These are phyloP conservation scores for Gallirallus australis DNA, from an alignment of 2,797 vertebrate genomes.

Conservation along the genomic window DNA sequence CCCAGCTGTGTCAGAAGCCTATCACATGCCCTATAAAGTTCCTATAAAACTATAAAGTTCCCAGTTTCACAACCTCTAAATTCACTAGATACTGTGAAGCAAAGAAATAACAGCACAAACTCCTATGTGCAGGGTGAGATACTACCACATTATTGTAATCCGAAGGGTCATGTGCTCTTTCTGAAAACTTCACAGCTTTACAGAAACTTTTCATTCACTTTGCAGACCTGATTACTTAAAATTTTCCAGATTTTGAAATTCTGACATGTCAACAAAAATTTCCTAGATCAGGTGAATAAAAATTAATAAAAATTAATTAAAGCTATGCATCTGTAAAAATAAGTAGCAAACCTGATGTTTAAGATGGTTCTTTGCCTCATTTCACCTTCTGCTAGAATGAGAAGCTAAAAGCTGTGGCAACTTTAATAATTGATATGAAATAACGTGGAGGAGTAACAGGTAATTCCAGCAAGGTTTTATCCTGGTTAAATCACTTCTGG, in stretches of 20 bases:
- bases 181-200: constrained; percentile 78
- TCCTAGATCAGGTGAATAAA: constrained; percentile 71
- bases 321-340: not conserved
- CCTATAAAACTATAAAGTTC: not conserved
- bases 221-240: constrained; percentile 77
- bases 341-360: not conserved
- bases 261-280: constrained; percentile 79
- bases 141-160: constrained; percentile 78
- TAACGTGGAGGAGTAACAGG: not conserved
- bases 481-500: not conserved
- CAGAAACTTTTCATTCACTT: constrained; percentile 78
- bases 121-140: not conserved
- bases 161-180: constrained; percentile 71
- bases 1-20: not conserved
- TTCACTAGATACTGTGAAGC: not conserved
- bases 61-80: not conserved
- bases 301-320: constrained; percentile 17
- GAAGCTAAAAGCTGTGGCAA: not conserved
- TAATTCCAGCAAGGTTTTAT: not conserved
- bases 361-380: not conserved
- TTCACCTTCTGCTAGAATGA: not conserved
- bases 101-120: not conserved
- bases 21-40: not conserved
- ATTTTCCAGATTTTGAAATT: constrained; percentile 83
- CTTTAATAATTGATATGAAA: not conserved